A percentile compares a stretch with the other conserved stretches of the same genome.
These are phyloP conservation scores for Spisula solida DNA, from an alignment of 2,888 invertebrate genomes.

Conservation along the genomic window DNA sequence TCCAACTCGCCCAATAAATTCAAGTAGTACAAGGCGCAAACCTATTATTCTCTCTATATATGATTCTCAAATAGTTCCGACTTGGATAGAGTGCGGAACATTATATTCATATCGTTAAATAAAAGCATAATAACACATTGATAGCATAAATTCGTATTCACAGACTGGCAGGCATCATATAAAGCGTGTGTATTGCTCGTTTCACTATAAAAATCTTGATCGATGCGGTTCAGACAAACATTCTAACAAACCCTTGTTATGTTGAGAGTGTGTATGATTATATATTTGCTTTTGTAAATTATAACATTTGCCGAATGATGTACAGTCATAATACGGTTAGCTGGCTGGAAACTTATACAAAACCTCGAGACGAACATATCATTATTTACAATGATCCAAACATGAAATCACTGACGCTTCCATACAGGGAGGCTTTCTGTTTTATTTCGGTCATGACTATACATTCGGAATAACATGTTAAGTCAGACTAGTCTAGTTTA, in stretches of 20 bases:
- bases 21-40: too few species aligned
- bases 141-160: not conserved
- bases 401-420: not conserved
- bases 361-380: not conserved
- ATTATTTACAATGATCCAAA: not conserved
- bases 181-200: not conserved
- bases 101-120: not conserved
- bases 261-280: not conserved
- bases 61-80: not conserved
- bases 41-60: too few species aligned
- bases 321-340: not conserved
- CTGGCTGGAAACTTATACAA: not conserved
- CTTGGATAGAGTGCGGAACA: not conserved
- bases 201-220: not conserved
- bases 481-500: too few species aligned
- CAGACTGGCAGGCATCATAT: not conserved
- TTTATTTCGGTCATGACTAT: too few species aligned
- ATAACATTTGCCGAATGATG: not conserved
- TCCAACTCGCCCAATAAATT: too few species aligned
- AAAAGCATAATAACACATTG: not conserved
- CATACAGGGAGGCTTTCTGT: too few species aligned
- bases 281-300: not conserved
- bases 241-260: not conserved
- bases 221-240: conserved; percentile 3
- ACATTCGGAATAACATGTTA: too few species aligned